Evolutionary conservation across 2,797 vertebrate genomes (phyloP).

Genomic region (Pseudomugil gertrudae): DNA sequence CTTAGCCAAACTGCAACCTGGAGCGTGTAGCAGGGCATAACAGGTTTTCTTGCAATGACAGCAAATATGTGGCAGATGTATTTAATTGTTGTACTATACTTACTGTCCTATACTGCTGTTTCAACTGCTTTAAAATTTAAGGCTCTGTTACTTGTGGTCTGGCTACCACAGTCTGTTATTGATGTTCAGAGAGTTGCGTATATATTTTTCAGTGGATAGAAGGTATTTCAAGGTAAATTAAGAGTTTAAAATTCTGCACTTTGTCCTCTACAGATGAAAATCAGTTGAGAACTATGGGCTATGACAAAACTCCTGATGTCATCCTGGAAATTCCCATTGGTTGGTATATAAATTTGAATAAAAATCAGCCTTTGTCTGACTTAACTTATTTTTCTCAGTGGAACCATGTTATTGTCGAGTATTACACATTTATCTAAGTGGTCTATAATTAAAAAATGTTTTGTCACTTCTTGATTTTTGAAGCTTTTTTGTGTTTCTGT

Average conservation of each 20-base stretch:
- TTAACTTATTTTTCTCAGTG: not conserved
- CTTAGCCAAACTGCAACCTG: conserved; percentile 58
- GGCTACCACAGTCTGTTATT: conserved; percentile 37
- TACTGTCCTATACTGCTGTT: conserved; percentile 54
- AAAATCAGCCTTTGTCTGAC: not conserved
- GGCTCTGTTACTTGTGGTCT: conserved; percentile 48
- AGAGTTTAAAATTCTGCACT: conserved; percentile 42
- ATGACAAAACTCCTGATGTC: conserved; percentile 99
- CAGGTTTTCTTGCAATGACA: conserved; percentile 73
- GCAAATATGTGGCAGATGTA: conserved; percentile 70
- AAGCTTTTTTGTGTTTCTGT: conserved; percentile 38
- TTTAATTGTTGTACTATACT: conserved; percentile 63
- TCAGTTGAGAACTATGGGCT: conserved; percentile 95
- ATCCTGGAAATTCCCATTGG: conserved; percentile 98
- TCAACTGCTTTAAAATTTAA: conserved; percentile 42
- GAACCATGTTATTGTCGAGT: not conserved
- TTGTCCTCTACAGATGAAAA: conserved; percentile 89
- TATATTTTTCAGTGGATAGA: not conserved
- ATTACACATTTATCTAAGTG: conserved; percentile 11
- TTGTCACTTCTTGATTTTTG: conserved; percentile 21
- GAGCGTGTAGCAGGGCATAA: conserved; percentile 58
- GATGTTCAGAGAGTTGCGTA: not conserved
- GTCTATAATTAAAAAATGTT: conserved; percentile 35
- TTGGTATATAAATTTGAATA: conserved; percentile 65
- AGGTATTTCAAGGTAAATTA: conserved; percentile 11